Percentiles rank a stretch among this genome's conserved stretches.
Conservation (phyloP, 1,140 invertebrate species). For the Lepidurus packardi region DNA sequence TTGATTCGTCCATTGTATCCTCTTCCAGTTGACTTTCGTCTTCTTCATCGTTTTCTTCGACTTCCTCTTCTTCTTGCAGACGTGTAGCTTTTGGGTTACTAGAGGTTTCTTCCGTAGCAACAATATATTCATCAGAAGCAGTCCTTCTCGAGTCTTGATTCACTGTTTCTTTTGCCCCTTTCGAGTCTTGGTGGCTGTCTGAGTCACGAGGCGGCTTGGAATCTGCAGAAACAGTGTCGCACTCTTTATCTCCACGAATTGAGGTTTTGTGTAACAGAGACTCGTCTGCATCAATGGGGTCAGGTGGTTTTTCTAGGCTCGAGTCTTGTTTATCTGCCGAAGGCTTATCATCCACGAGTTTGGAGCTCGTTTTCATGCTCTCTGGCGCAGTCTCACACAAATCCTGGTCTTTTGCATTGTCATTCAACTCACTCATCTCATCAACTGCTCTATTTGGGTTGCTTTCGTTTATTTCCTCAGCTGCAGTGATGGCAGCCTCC, state of each 20-base stretch:
- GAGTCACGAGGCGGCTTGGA: neutral
- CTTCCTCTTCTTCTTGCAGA: neutral
- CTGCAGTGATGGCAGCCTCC: neutral
- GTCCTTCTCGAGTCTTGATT: neutral
- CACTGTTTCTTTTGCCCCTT: no score
- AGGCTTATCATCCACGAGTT: neutral
- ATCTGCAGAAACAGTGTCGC: neutral
- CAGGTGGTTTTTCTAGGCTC: neutral
- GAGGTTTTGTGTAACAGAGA: neutral
- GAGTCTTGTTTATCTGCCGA: neutral
- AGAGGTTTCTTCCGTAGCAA: neutral
- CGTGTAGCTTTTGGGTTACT: neutral
- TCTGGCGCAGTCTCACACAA: neutral
- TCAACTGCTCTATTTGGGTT: neutral
- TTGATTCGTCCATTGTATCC: no score
- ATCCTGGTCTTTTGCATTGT: neutral
- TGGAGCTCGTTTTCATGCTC: neutral
- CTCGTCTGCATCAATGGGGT: neutral
- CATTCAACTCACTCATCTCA: neutral
- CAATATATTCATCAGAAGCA: neutral
- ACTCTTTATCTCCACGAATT: neutral
- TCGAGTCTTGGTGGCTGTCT: no score
- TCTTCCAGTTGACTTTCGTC: no score
- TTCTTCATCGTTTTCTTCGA: no score
- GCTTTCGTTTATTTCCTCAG: conserved; percentile 7